Base-by-base conservation (phyloP, 2,797 vertebrate genomes). In the Brachyalestes nurse region DNA sequence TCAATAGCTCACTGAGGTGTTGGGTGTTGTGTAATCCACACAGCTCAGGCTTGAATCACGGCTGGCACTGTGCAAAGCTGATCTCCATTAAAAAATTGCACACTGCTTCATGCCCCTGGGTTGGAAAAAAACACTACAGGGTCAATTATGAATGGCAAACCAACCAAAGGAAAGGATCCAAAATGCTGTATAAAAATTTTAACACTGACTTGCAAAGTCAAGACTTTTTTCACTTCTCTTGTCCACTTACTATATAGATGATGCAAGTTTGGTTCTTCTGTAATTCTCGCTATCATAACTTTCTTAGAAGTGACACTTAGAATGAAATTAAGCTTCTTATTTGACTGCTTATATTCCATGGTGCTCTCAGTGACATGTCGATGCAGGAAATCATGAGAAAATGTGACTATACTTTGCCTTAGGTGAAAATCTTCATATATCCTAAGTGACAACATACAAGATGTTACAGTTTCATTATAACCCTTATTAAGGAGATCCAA, bases 391-490 rank as follows among this genome's bases (percentile, higher is more conserved):
- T 28, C 28, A 28, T 28, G 28, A 3, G 28, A 28, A 28, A 28
- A 58, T 28, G 17, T n/a, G 60, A 65, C 28, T 45, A 12, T 42
- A 19, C n/a, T 16, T 40, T 19, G 70, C 28, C 42, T 47, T 1
- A 74, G 53, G 21, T 66, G 38, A 16, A 58, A 66, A 45, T 53
- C 6, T 51, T 23, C n/a, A 14, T 13, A 23, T 0, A 69, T 42
- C 42, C 10, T 3, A 38, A 66, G n/a, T 69, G 40, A 5, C 17
- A 66, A 19, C 38, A n/a, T 17, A 38, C 4, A n/a, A n/a, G n/a
- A n/a, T n/a, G n/a, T n/a, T n/a, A n/a, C n/a, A n/a, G 62, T 80
- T 80, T 75, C 62, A 21, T 74, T 76, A 25, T 53, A 55, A 76
- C 47, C n/a, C 64, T 81, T 40, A 55, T 65, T 42, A 45, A 7